A percentile compares a stretch with the other conserved stretches of the same genome.
Evolutionary conservation across 2,797 vertebrate species (phyloP).

Genomic region (Natrix natrix): DNA sequence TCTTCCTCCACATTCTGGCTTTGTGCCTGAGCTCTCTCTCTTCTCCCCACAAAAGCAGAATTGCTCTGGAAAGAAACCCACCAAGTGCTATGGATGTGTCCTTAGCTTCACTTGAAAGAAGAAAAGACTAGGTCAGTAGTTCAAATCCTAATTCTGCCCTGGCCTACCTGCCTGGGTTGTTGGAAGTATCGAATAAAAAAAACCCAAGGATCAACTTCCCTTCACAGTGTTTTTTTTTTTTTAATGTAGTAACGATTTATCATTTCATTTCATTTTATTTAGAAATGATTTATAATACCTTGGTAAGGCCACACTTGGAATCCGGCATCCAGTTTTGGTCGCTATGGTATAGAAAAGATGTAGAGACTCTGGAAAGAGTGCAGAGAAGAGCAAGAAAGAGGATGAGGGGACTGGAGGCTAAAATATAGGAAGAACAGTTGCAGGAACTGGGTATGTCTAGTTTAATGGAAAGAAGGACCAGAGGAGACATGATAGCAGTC

Average conservation of each 20-base stretch:
- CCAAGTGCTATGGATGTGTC: neutral
- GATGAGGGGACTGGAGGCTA: neutral
- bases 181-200: neutral
- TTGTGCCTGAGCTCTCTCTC: neutral
- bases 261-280: neutral
- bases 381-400: neutral
- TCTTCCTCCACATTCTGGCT: neutral
- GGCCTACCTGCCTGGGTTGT: neutral
- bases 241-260: too few species aligned
- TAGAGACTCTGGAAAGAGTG: neutral
- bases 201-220: neutral
- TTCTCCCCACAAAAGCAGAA: neutral
- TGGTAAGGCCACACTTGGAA: neutral
- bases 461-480: neutral
- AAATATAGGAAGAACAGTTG: neutral
- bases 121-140: neutral
- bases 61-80: neutral
- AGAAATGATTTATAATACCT: neutral
- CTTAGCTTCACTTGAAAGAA: too few species aligned
- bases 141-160: neutral
- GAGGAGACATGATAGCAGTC: neutral
- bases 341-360: neutral
- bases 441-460: neutral
- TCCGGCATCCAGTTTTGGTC: neutral
- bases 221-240: neutral